These are phyloP conservation scores for Pardosa pseudoannulata DNA, from an alignment of 2,888 invertebrate genomes.

Conservation along the genomic window DNA sequence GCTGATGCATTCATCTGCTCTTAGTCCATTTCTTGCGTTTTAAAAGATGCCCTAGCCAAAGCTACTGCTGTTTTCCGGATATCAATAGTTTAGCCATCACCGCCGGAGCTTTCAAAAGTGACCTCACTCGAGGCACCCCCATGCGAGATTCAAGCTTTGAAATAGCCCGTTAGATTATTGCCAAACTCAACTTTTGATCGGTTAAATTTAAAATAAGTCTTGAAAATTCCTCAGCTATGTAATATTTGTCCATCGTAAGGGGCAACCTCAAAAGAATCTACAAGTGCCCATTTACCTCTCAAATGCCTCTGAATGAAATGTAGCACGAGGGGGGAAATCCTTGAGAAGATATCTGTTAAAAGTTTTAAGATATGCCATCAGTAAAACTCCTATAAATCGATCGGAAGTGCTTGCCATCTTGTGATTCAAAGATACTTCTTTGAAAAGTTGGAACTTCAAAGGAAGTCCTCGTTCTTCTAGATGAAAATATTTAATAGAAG, in stretches of 20 bases:
- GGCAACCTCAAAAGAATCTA: background rate
- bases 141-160: too few relatives aligned
- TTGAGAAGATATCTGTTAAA: slow-evolving; percentile 9
- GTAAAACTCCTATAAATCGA: slow-evolving; percentile 65
- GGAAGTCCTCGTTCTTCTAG: background rate
- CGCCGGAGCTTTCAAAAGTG: background rate
- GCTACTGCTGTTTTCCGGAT: background rate
- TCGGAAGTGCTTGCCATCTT: slow-evolving; percentile 1
- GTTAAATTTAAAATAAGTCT: slow-evolving; percentile 1
- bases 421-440: background rate
- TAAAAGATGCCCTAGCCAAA: background rate
- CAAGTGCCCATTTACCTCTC: background rate
- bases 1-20: too few relatives aligned
- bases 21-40: background rate
- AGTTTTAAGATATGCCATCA: slow-evolving; percentile 45
- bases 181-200: background rate
- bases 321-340: background rate
- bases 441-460: background rate
- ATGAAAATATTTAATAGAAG: too few relatives aligned
- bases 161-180: background rate
- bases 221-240: background rate
- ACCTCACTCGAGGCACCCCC: background rate
- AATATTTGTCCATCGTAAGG: background rate
- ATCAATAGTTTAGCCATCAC: background rate
- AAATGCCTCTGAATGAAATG: background rate